Base-by-base conservation (phyloP, 1,140 invertebrate species). In the Hylyphantes graminicola region DNA sequence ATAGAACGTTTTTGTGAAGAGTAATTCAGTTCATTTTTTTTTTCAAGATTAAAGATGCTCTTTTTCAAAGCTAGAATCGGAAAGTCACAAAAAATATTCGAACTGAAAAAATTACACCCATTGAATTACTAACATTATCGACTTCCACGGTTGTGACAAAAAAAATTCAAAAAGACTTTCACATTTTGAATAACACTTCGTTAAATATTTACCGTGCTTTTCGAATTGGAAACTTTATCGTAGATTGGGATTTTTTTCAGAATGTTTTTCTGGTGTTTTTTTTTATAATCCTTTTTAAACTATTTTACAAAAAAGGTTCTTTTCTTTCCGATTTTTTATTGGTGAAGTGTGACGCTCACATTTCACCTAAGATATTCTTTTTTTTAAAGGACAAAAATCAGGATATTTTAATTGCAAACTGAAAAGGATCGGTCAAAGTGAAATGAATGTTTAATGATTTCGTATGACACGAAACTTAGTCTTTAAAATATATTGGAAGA, bases 171-270 rank as follows among this genome's bases (percentile, higher is more conserved):
- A 78, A 78, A 78, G 76, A 78, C 65, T 78, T 78, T 67, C 63
- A 67, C 76, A 67, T 78, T 78, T 67, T 51, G 54, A 78, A 55
- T 78, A 78, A 78, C 76, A 67, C 21, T 78, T 78, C 76, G 76
- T 78, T 78, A 78, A 78, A 78, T 78, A 78, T 78, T 78, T 78
- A 78, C 63, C 21, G 12, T 67, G 76, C 63, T 54, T 55, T 78
- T 78, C 63, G 67, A 78, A 78, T 67, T 78, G 63, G 63, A 67
- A 78, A 78, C 61, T 67, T 78, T 67, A 78, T 78, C 63, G 63
- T n/a, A n/a, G 19, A 78, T 78, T 67, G 61, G 63, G 7, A 67
- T 50, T 19, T 67, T 54, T 59, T 51, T 65, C n/a, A 21, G 10
- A 13, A 11, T 48, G 12, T 67, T 67, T 78, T 78, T 78, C n/a